phyloP scores from a whole-genome alignment of 2,113 vertebrate genomes.

The Myotis lucifugus region DNA sequence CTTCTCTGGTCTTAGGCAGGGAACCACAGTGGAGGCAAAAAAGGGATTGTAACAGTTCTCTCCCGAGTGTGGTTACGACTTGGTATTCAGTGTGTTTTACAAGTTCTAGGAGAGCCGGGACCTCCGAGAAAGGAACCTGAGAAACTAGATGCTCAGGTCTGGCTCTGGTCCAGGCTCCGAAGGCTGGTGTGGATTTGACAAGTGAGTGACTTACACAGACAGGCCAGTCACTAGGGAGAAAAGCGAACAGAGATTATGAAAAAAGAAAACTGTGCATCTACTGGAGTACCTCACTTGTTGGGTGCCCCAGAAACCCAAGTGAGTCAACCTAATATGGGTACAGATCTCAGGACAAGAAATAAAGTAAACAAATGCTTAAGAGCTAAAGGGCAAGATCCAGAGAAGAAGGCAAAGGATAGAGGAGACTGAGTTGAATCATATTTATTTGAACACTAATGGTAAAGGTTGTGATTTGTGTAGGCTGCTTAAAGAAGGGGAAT shows the following conservation, averaged over 20 bases:
- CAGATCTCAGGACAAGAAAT: neutral
- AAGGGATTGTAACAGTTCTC: neutral
- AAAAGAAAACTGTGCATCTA: conserved; percentile 19
- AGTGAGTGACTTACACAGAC: neutral
- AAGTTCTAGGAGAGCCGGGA: neutral
- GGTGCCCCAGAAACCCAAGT: neutral
- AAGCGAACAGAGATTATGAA: neutral
- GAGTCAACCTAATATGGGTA: neutral
- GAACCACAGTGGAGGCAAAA: neutral
- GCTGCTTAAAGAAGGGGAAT: neutral
- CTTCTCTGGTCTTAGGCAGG: neutral
- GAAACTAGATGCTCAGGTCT: neutral
- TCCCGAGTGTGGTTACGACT: neutral
- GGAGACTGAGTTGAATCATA: neutral
- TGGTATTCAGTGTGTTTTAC: neutral
- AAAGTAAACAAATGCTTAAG: neutral
- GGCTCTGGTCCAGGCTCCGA: neutral
- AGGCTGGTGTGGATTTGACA: neutral
- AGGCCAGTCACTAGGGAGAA: neutral
- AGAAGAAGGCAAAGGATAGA: neutral
- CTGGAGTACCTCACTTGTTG: neutral
- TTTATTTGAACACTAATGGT: neutral
- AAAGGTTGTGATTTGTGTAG: neutral
- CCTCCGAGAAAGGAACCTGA: neutral
- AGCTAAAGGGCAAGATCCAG: neutral